A percentile compares a stretch with the other conserved stretches of the same genome.
Conservation (phyloP, 1,140 invertebrate genomes). For the Triops cancriformis region DNA sequence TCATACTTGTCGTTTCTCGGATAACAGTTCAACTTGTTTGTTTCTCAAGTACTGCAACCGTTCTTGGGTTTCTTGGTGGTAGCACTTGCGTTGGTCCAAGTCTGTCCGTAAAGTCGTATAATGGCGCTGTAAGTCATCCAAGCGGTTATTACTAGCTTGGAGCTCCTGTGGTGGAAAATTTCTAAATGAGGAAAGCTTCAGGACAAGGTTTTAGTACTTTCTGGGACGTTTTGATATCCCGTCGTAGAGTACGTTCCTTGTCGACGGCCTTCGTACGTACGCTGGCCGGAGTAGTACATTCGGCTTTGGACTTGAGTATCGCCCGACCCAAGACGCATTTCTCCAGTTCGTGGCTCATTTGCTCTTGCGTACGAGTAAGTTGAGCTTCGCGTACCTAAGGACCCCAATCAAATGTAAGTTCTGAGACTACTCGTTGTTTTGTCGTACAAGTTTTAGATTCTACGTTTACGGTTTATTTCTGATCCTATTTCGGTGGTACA, state of each 20-base stretch:
- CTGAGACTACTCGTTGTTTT: too few species aligned
- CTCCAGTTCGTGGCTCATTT: slow-evolving; percentile 23
- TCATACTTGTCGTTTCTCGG: not conserved
- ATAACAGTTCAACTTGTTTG: not conserved
- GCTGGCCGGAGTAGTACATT: not conserved
- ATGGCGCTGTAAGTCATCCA: not conserved
- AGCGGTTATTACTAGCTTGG: not conserved
- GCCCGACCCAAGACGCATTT: slow-evolving; percentile 25
- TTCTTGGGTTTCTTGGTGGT: not conserved
- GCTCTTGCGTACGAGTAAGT: slow-evolving; percentile 19
- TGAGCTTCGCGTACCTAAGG: slow-evolving; percentile 20
- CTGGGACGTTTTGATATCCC: not conserved
- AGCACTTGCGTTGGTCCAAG: not conserved
- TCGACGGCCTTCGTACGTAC: slow-evolving; percentile 2
- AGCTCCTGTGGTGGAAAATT: not conserved
- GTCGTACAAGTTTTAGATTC: too few species aligned
- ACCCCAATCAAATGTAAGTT: not conserved
- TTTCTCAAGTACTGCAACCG: not conserved
- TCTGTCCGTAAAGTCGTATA: not conserved
- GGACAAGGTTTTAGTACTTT: not conserved
- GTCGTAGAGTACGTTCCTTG: not conserved
- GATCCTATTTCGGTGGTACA: too few species aligned
- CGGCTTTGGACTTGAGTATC: slow-evolving; percentile 23
- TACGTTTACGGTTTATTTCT: too few species aligned
- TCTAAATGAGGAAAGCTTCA: not conserved